Percentiles rank a stretch among this genome's conserved stretches.
Evolutionary conservation across 2,888 invertebrate species (phyloP).

Genomic region (Pasiphila rectangulata): DNA sequence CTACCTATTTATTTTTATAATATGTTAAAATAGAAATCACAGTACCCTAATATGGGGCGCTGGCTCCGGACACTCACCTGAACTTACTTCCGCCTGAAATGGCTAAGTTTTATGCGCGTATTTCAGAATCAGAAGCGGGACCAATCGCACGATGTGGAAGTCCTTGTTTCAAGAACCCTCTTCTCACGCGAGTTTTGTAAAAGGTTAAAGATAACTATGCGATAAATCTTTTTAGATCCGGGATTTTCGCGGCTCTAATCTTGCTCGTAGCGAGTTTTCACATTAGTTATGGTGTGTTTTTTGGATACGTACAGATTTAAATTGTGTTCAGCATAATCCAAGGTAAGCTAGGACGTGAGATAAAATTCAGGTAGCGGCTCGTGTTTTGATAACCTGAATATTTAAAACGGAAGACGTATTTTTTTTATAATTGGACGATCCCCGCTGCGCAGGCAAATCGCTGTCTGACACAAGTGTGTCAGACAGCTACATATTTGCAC

Average conservation of each 20-base stretch:
- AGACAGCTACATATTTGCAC: too few relatives aligned
- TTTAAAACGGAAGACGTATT: too few relatives aligned
- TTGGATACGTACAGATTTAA: neutral
- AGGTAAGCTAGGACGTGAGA: too few relatives aligned
- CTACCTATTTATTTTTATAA: too few relatives aligned
- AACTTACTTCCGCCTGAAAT: neutral
- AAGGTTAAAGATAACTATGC: conserved; percentile 12
- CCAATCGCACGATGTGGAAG: neutral
- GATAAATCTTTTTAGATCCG: conserved; percentile 7
- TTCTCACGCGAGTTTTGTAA: conserved; percentile 1
- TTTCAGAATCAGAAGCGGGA: too few relatives aligned
- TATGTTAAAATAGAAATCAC: too few relatives aligned
- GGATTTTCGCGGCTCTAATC: conserved; percentile 1
- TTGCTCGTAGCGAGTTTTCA: neutral
- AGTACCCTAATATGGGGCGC: too few relatives aligned
- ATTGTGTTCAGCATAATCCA: conserved; percentile 1
- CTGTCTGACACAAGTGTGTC: too few relatives aligned
- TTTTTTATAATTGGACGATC: too few relatives aligned
- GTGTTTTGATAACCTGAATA: neutral
- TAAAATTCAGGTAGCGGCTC: neutral
- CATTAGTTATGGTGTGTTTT: conserved; percentile 1
- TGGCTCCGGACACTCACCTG: neutral
- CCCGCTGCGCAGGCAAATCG: too few relatives aligned
- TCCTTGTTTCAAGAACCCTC: conserved; percentile 11
- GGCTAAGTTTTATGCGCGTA: neutral